These are phyloP conservation scores for Heterohyrax brucei DNA, from an alignment of 2,797 vertebrate genomes.

Conservation along the genomic window DNA sequence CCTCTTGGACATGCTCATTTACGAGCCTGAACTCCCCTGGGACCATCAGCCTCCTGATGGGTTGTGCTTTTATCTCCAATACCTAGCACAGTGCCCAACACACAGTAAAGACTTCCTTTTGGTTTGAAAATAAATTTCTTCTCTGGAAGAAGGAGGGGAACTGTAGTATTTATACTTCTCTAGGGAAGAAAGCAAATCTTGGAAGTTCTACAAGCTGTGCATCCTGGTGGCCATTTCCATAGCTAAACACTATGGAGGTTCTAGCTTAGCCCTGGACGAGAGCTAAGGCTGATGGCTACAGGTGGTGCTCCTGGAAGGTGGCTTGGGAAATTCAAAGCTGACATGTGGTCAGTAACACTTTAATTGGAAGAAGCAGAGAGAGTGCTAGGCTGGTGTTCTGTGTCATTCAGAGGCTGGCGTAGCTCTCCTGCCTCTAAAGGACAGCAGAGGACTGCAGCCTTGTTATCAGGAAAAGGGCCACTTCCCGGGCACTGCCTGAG, in stretches of 20 bases:
- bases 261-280: not conserved
- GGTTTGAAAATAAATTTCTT: not conserved
- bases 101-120: not conserved
- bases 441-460: not conserved
- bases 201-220: not conserved
- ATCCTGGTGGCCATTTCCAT: not conserved
- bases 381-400: not conserved
- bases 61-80: not conserved
- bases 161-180: not conserved
- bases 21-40: not conserved
- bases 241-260: not conserved
- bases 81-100: not conserved
- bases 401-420: not conserved
- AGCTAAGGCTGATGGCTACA: not conserved
- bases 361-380: not conserved
- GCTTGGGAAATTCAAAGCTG: not conserved
- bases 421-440: not conserved
- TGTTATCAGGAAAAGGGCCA: not conserved
- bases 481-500: not conserved
- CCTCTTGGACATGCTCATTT: accelerated
- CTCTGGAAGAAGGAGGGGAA: not conserved
- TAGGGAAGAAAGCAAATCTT: not conserved
- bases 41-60: not conserved
- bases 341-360: not conserved
- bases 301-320: not conserved